Conservation (phyloP, 2,797 vertebrate genomes). For the Gymnopithys bicolor region DNA sequence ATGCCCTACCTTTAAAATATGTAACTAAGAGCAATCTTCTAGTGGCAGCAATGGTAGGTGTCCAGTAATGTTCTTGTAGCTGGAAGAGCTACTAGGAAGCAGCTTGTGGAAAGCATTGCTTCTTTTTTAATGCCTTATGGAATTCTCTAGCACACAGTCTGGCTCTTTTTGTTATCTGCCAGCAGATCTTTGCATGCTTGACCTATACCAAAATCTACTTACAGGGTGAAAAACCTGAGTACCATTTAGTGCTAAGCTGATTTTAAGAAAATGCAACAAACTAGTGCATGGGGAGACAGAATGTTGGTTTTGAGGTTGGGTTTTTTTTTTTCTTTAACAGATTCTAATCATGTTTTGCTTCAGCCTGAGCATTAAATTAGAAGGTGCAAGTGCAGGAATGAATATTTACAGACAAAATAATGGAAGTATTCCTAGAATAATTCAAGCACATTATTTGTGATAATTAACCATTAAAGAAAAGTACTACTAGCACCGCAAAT, state of each 20-base stretch:
- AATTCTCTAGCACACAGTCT: constrained; percentile 36
- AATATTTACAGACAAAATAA: constrained; percentile 57
- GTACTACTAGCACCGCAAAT: constrained; percentile 1
- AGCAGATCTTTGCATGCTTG: constrained; percentile 21
- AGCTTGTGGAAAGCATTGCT: not conserved
- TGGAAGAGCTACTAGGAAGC: not conserved
- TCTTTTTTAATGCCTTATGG: constrained; percentile 13
- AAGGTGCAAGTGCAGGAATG: not conserved
- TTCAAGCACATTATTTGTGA: constrained; percentile 24
- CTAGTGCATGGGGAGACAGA: not conserved
- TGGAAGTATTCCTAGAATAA: constrained; percentile 32
- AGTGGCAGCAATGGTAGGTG: not conserved
- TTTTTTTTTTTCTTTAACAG: not conserved
- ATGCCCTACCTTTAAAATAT: not conserved
- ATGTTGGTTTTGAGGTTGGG: not conserved
- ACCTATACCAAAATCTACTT: constrained; percentile 18
- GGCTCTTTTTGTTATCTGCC: constrained; percentile 20
- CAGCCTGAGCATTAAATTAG: not conserved
- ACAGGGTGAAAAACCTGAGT: constrained; percentile 18
- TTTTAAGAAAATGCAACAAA: not conserved
- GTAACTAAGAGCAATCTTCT: not conserved
- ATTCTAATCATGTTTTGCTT: constrained; percentile 15
- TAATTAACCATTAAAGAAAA: constrained; percentile 59
- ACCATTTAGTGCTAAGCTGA: constrained; percentile 4
- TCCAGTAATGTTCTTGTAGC: not conserved